Evolutionary conservation across 2,797 vertebrate genomes (phyloP).

Genomic region (Epinephelus awoara): DNA sequence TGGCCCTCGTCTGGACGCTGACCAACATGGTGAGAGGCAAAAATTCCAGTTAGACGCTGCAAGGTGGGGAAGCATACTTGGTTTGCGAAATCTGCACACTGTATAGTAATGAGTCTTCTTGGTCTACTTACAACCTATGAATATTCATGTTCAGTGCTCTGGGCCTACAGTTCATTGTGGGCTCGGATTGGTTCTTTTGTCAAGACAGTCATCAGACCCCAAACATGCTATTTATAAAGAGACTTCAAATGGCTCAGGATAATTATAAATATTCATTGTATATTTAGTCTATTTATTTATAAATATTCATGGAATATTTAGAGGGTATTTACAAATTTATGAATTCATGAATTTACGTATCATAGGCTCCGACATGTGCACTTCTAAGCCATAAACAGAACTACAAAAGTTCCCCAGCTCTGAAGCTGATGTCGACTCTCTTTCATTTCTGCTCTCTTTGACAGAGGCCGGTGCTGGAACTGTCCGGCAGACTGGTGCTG

Average conservation of each 20-base stretch:
- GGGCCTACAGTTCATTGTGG: constrained; percentile 32
- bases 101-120: constrained; percentile 43
- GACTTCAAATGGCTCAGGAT: constrained; percentile 52
- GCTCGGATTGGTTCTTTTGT: constrained; percentile 59
- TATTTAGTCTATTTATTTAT: constrained; percentile 63
- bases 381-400: constrained; percentile 8
- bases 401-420: constrained; percentile 1
- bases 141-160: constrained; percentile 66
- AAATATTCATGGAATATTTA: constrained; percentile 52
- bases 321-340: constrained; percentile 35
- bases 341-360: constrained; percentile 27
- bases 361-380: constrained; percentile 18
- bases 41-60: background rate
- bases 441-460: constrained; percentile 17
- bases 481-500: constrained; percentile 66
- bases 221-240: constrained; percentile 59
- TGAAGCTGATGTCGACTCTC: constrained; percentile 5
- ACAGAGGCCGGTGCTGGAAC: constrained; percentile 41
- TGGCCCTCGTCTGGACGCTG: constrained; percentile 51
- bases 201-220: constrained; percentile 41
- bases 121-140: constrained; percentile 52
- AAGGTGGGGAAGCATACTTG: constrained; percentile 15
- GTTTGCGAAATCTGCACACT: constrained; percentile 40
- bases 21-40: constrained; percentile 38
- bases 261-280: constrained; percentile 65